Evolutionary conservation across 2,797 vertebrate species (phyloP).

Genomic region (Pteropus rufus): DNA sequence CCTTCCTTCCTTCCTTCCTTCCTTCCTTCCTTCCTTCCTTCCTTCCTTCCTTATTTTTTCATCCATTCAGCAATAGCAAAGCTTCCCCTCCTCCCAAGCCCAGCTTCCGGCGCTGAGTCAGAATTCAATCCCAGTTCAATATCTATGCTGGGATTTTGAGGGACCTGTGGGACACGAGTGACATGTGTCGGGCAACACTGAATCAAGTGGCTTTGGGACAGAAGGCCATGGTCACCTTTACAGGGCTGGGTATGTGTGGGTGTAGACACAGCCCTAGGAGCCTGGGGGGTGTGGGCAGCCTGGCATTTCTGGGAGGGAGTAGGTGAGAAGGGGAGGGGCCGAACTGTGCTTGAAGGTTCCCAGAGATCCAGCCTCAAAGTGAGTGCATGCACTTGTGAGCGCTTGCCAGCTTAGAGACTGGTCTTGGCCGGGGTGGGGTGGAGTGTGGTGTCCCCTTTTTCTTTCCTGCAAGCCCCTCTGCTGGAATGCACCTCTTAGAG

Average conservation of each 20-base stretch:
- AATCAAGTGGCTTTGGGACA: not conserved
- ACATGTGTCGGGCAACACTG: too few species aligned
- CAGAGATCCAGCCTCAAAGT: not conserved
- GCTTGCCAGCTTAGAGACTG: not conserved
- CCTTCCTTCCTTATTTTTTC: not conserved
- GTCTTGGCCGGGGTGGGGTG: not conserved
- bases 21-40: not conserved
- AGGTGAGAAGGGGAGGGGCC: not conserved
- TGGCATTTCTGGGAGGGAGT: not conserved
- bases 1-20: not conserved
- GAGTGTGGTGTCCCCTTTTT: not conserved
- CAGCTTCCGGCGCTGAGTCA: not conserved
- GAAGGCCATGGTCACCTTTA: not conserved
- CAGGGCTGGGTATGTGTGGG: too few species aligned
- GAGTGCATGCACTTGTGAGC: accelerated
- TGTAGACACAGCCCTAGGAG: not conserved
- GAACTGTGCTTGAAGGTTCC: accelerated
- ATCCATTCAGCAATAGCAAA: not conserved
- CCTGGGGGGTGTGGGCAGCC: not conserved
- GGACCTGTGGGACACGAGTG: not conserved
- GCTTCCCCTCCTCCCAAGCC: not conserved
- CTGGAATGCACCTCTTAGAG: not conserved
- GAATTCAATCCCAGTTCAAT: not conserved
- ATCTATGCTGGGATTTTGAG: not conserved
- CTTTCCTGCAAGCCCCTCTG: not conserved